Evolutionary conservation across 2,797 vertebrate species (phyloP), one percentile per base, ranked within the genome.

Genomic region (Rhincodon typus): DNA sequence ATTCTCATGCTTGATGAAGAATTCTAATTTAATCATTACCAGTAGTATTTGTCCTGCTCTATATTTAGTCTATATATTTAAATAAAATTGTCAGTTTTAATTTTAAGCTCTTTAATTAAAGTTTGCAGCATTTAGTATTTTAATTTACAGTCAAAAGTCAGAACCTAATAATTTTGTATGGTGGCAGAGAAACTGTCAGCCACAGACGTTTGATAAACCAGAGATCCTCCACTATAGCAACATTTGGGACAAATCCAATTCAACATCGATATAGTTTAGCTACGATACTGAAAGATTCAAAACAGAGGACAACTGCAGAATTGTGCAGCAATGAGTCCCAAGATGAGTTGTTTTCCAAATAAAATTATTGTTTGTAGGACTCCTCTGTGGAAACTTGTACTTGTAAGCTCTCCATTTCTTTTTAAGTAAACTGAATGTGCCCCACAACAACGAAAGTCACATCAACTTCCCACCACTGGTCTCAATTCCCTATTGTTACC

Each of bases 21-120:
- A 69, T 38, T 66, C 90, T 93, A 93, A 93, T 93, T 93, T 93
- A 93, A 42, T 93, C 90, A 69, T 93, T 93, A 42, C n/a, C 42
- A 93, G 90, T 42, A 93, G 90, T 93, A 69, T 93, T 93, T 67
- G n/a, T 93, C 62, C 69, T 67, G 62, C 62, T 21, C n/a, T 93
- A 93, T 67, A 93, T 93, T 93, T 93, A 67, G 90, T 23, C 21
- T 67, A 42, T 69, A 15, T 34, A 93, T 93, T n/a, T 69, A 93
- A 93, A 69, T 93, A 13, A 93, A 69, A 93, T 25, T 25, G 82
- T 23, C 42, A 23, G 34, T 69, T 69, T 67, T 93, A 42, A 66
- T 93, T 67, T 93, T 93, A 93, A 66, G n/a, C n/a, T 93, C 62
- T 27, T 38, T 69, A 93, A 93, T 93, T 67, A 38, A 93, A 50